A percentile compares a stretch with the other conserved stretches of the same genome.
Conservation (phyloP, 2,797 vertebrate species). For the Urocyon cinereoargenteus region DNA sequence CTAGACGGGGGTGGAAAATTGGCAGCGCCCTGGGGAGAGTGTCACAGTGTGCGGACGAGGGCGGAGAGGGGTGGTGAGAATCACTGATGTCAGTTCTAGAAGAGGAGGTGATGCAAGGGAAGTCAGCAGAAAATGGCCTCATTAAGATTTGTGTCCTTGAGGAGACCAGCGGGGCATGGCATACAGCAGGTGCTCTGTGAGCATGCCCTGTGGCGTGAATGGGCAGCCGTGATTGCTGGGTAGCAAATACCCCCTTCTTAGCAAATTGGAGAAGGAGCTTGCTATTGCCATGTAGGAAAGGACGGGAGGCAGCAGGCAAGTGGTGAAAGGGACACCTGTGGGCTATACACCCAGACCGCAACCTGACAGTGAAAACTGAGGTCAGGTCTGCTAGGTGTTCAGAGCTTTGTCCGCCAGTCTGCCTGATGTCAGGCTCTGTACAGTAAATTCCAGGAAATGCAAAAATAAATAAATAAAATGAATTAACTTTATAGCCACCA, state of each 20-base stretch:
- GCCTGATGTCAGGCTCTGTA: not conserved
- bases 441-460: not conserved
- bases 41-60: not conserved
- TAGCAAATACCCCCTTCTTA: not conserved
- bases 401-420: not conserved
- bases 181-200: not conserved
- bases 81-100: rapidly evolving
- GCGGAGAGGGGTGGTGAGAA: not conserved
- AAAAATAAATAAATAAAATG: not conserved
- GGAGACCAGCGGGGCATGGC: rapidly evolving
- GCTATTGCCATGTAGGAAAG: not conserved
- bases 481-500: too few species aligned
- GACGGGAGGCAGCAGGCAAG: not conserved
- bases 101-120: rapidly evolving
- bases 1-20: not conserved
- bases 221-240: rapidly evolving
- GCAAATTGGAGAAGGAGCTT: not conserved
- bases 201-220: rapidly evolving
- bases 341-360: rapidly evolving
- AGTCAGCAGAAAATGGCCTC: not conserved
- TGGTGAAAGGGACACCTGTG: not conserved
- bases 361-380: rapidly evolving
- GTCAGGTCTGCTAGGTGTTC: not conserved
- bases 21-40: rapidly evolving
- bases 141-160: not conserved